A percentile compares a stretch with the other conserved stretches of the same genome.
These are phyloP conservation scores for Drosophila punjabiensis DNA, from an alignment of 1,140 invertebrate species.

Conservation along the genomic window DNA sequence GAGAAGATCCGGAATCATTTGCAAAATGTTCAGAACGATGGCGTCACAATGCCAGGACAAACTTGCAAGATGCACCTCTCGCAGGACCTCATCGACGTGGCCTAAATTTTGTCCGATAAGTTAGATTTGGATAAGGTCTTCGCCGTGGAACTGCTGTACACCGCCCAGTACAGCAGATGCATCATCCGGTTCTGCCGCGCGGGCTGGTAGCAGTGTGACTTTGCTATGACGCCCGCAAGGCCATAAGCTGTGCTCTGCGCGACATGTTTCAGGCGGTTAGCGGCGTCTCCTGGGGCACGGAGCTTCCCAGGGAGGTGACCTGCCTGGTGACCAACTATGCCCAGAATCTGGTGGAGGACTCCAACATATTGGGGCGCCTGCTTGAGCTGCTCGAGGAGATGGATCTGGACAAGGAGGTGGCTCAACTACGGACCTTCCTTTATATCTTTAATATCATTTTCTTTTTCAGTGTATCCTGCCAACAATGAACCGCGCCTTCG, in stretches of 20 bases:
- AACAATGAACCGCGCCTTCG: constrained; percentile 94
- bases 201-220: constrained; percentile 96
- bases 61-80: constrained; percentile 92
- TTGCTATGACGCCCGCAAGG: constrained; percentile 96
- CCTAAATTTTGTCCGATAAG: constrained; percentile 97
- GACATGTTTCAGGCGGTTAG: constrained; percentile 93
- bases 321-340: constrained; percentile 88
- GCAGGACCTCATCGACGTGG: constrained; percentile 95
- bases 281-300: constrained; percentile 75
- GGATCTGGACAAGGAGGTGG: constrained; percentile 86
- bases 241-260: constrained; percentile 91
- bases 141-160: constrained; percentile 94
- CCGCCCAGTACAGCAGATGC: constrained; percentile 95
- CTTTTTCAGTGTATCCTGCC: constrained; percentile 88
- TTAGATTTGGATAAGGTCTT: constrained; percentile 97
- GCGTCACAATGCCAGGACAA: constrained; percentile 91
- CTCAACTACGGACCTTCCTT: too few species aligned
- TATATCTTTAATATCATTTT: constrained; percentile 39
- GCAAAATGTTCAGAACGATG: constrained; percentile 92
- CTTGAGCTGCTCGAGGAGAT: constrained; percentile 87
- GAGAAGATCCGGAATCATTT: constrained; percentile 91
- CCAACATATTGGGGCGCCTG: constrained; percentile 87
- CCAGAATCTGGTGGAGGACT: constrained; percentile 88
- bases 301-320: constrained; percentile 85
- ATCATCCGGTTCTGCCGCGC: constrained; percentile 93